Evolutionary conservation across 2,797 vertebrate species (phyloP).

Genomic region (Chiroxiphia lanceolata): DNA sequence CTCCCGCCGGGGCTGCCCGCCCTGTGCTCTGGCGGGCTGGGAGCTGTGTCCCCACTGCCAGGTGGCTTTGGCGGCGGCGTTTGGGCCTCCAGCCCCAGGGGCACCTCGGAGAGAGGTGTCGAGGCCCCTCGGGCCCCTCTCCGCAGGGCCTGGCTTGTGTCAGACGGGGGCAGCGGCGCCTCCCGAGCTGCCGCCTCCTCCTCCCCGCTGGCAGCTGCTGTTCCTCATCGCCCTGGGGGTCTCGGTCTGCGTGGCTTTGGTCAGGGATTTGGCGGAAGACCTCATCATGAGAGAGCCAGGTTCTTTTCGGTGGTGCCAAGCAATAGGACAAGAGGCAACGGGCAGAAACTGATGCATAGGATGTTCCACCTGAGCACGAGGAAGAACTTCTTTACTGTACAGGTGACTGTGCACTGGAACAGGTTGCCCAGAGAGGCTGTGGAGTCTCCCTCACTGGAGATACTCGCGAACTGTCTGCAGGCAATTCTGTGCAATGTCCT

Average conservation of each 20-base stretch:
- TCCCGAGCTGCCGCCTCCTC: rapidly evolving
- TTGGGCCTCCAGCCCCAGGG: background rate
- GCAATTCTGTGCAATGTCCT: background rate
- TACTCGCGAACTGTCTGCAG: background rate
- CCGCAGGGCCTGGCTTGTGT: background rate
- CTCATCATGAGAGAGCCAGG: background rate
- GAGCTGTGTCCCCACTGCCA: background rate
- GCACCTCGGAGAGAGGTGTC: rapidly evolving
- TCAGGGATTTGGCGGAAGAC: background rate
- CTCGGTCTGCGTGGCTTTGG: background rate
- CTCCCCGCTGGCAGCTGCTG: background rate
- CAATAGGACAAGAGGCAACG: background rate
- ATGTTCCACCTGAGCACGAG: background rate
- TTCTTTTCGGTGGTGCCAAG: background rate
- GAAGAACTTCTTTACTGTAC: background rate
- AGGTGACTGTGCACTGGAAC: background rate
- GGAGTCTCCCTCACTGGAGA: background rate
- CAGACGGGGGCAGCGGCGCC: rapidly evolving
- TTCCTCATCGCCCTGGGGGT: too few species aligned
- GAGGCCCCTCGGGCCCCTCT: background rate
- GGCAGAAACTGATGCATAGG: background rate
- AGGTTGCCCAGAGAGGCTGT: too few species aligned
- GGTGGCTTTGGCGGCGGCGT: background rate
- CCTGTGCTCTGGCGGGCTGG: background rate
- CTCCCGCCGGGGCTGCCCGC: background rate